A percentile compares a stretch with the other conserved stretches of the same genome.
Evolutionary conservation across 1,140 invertebrate genomes (phyloP).

Genomic region (Tyrophagus putrescentiae): DNA sequence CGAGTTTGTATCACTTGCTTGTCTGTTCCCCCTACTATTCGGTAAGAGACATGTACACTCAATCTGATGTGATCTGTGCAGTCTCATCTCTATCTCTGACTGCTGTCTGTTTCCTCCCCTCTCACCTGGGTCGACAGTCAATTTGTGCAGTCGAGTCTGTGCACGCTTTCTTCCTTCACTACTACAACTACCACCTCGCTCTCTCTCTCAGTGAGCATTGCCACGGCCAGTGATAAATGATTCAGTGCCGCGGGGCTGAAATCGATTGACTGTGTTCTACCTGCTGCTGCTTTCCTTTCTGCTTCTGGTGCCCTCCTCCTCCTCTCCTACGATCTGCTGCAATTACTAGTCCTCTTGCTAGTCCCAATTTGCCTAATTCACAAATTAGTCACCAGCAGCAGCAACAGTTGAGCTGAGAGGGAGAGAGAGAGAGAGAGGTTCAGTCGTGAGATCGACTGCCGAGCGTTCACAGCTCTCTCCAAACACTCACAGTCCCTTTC

Average conservation of each 20-base stretch:
- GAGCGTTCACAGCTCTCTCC: not conserved
- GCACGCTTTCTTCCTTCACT: not conserved
- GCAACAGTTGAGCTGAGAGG: not conserved
- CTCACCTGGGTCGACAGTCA: too few species aligned
- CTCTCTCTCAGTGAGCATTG: too few species aligned
- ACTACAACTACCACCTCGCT: too few species aligned
- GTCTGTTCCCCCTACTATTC: too few species aligned
- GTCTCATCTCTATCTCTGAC: too few species aligned
- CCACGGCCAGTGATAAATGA: constrained; percentile 8
- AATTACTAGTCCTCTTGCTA: not conserved
- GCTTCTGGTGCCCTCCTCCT: not conserved
- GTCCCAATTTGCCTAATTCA: constrained; percentile 1
- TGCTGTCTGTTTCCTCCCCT: too few species aligned
- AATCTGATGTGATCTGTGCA: too few species aligned
- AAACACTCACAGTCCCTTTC: too few species aligned
- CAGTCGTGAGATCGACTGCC: not conserved
- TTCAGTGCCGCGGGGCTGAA: not conserved
- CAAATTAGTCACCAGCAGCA: constrained; percentile 8
- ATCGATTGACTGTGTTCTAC: constrained; percentile 3
- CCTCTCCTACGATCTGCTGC: not conserved
- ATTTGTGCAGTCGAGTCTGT: constrained; percentile 4
- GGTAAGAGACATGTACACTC: too few species aligned
- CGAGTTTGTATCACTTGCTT: too few species aligned
- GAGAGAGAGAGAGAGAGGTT: not conserved
- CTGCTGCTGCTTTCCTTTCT: not conserved